These are phyloP conservation scores for Tachysurus fulvidraco DNA, from an alignment of 2,113 vertebrate species.

Conservation along the genomic window DNA sequence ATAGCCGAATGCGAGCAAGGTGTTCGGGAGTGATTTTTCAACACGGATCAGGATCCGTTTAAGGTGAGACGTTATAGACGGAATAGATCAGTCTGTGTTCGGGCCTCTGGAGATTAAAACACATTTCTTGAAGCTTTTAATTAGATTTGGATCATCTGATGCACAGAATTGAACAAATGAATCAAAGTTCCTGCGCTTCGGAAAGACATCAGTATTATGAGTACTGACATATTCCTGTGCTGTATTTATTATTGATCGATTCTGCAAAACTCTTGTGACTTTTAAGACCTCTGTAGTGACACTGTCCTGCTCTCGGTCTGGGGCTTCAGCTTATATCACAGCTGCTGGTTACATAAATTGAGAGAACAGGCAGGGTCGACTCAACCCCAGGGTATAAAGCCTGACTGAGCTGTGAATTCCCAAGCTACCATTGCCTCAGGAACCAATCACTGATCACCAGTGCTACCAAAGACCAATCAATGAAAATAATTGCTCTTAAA, in stretches of 20 bases:
- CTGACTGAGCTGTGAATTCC: neutral
- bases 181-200: neutral
- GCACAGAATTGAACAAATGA: neutral
- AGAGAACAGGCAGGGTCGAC: neutral
- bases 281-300: neutral
- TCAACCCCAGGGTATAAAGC: neutral
- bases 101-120: neutral
- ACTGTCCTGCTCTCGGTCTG: neutral
- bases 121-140: neutral
- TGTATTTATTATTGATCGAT: neutral
- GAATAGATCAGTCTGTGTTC: neutral
- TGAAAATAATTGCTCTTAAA: neutral
- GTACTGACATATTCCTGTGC: neutral
- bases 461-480: neutral
- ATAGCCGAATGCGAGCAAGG: neutral
- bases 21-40: neutral
- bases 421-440: neutral
- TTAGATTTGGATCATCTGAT: neutral
- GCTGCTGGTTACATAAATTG: neutral
- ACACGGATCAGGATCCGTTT: neutral
- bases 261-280: neutral
- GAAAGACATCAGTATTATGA: neutral
- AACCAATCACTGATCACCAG: neutral
- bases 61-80: neutral
- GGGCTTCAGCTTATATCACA: neutral